Evolutionary conservation across 30 jellyfish, hydroid and myxozoan species (phyloP).

Genomic region (Aurelia aurita complex sp. Pacific): DNA sequence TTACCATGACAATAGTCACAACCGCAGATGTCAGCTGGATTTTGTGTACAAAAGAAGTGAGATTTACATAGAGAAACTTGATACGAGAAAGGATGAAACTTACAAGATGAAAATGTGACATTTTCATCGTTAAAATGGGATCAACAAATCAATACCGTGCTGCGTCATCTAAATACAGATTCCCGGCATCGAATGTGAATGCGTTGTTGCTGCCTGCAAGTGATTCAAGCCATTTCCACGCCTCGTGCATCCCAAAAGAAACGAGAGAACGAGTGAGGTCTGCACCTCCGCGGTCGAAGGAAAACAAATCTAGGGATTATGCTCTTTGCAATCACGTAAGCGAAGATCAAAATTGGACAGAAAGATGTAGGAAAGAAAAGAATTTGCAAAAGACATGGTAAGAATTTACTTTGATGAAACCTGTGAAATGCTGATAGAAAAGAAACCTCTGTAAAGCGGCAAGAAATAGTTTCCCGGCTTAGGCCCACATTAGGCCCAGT

Average conservation of each 20-base stretch:
- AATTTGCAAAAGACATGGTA: constrained; percentile 74
- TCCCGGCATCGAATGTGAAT: constrained; percentile 57
- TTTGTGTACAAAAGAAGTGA: background rate
- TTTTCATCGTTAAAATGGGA: constrained; percentile 19
- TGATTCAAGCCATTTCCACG: constrained; percentile 58
- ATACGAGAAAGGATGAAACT: too few species aligned
- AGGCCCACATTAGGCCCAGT: too few species aligned
- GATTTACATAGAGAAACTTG: too few species aligned
- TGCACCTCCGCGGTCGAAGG: constrained; percentile 85
- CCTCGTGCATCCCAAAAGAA: constrained; percentile 82
- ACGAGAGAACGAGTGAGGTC: constrained; percentile 79
- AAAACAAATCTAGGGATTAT: constrained; percentile 63
- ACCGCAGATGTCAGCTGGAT: background rate
- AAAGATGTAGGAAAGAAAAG: constrained; percentile 73
- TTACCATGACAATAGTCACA: background rate
- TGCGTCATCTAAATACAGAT: constrained; percentile 46
- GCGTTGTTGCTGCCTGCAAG: constrained; percentile 46
- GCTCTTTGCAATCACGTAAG: constrained; percentile 79
- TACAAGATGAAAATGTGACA: too few species aligned
- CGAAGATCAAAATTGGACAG: constrained; percentile 84
- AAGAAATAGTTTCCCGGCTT: background rate
- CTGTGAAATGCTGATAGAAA: background rate
- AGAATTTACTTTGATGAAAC: constrained; percentile 6
- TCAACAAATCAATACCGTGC: constrained; percentile 66
- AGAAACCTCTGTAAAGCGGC: background rate